A percentile compares a stretch with the other conserved stretches of the same genome.
Evolutionary conservation across 2,113 vertebrate species (phyloP).

Genomic region (Pogonocichla stellata): DNA sequence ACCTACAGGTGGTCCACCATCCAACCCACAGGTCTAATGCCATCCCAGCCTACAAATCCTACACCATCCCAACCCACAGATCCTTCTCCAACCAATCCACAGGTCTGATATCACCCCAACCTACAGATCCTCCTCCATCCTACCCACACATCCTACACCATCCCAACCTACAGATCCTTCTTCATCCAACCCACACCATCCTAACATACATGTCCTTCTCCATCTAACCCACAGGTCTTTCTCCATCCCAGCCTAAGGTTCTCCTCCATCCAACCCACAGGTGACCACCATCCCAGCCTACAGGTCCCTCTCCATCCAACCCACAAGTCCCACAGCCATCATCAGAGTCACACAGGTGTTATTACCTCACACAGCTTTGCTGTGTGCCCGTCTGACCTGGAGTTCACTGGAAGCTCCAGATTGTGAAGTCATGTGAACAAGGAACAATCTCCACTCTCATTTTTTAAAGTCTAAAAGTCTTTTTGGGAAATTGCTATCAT

Average conservation of each 20-base stretch:
- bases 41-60: background rate
- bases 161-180: background rate
- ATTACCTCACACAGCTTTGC: background rate
- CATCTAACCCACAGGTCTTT: background rate
- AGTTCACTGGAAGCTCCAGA: background rate
- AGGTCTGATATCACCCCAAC: too few species aligned
- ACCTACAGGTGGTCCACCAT: accelerated
- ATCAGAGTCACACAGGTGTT: accelerated
- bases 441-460: background rate
- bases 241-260: too few species aligned
- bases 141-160: background rate
- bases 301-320: background rate
- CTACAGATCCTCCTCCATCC: background rate
- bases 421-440: background rate
- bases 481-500: background rate
- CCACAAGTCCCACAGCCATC: background rate
- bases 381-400: background rate
- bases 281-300: background rate
- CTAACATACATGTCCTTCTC: background rate
- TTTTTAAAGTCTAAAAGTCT: background rate
- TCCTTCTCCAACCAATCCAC: background rate
- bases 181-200: background rate
- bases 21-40: accelerated
- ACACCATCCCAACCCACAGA: too few species aligned
- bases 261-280: background rate